phyloP scores from a whole-genome alignment of 2,113 vertebrate genomes.

The Ascaphus truei region DNA sequence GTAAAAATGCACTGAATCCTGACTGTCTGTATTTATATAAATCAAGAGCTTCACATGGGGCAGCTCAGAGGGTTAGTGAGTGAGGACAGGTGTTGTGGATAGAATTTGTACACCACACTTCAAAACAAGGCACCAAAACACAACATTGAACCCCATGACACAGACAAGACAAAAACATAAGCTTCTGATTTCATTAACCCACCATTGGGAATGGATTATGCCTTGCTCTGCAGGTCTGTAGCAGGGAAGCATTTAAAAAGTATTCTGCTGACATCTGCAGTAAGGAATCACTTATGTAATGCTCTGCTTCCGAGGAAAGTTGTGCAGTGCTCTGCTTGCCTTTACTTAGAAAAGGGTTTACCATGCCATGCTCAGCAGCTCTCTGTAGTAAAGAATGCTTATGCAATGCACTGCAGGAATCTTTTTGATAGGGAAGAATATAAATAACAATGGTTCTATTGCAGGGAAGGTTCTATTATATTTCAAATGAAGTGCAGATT shows the following conservation, averaged over 20 bases:
- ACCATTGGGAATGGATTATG: background rate
- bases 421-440: background rate
- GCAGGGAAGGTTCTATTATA: background rate
- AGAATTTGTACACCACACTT: slow-evolving; percentile 14
- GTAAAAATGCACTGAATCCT: background rate
- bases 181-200: background rate
- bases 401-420: background rate
- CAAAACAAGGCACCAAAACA: slow-evolving; percentile 33
- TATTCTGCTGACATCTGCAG: background rate
- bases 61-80: no score
- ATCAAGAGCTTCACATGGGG: no score
- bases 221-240: background rate
- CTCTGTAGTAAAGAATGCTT: background rate
- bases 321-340: background rate
- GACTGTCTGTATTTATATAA: no score
- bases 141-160: slow-evolving; percentile 11
- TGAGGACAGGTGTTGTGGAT: background rate
- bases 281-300: background rate
- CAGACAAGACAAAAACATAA: slow-evolving; percentile 9
- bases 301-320: background rate
- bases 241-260: background rate
- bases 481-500: no score
- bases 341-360: background rate
- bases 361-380: background rate
- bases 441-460: background rate